phyloP scores from a whole-genome alignment of 1,140 invertebrate species.

The Drepana arcuata region DNA sequence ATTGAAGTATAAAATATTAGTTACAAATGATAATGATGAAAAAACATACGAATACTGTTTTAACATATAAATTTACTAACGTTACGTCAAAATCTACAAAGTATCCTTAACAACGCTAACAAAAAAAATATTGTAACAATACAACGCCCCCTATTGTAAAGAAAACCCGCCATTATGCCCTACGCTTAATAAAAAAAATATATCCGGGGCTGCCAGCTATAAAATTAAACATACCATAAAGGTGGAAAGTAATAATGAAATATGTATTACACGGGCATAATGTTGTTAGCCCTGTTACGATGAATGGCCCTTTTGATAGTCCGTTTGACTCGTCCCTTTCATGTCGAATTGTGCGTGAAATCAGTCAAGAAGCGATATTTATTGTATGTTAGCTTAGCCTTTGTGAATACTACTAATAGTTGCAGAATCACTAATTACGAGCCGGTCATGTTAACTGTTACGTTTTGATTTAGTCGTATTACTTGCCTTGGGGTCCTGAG shows the following conservation, averaged over 20 bases:
- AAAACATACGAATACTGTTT: too few relatives aligned
- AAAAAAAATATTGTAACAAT: slow-evolving; percentile 66
- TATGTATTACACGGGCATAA: slow-evolving; percentile 71
- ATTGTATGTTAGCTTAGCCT: slow-evolving; percentile 20
- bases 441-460: slow-evolving; percentile 10
- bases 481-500: neutral
- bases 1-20: too few relatives aligned
- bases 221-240: slow-evolving; percentile 64
- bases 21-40: too few relatives aligned
- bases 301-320: slow-evolving; percentile 49
- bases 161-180: slow-evolving; percentile 34
- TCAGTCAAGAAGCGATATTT: slow-evolving; percentile 54
- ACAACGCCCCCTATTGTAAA: slow-evolving; percentile 61
- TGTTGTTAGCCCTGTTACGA: slow-evolving; percentile 64
- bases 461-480: neutral
- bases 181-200: slow-evolving; percentile 34
- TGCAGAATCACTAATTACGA: slow-evolving; percentile 52
- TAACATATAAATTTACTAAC: too few relatives aligned
- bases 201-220: slow-evolving; percentile 47
- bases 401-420: slow-evolving; percentile 22
- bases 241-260: slow-evolving; percentile 65
- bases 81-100: too few relatives aligned
- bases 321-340: slow-evolving; percentile 62
- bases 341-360: slow-evolving; percentile 58
- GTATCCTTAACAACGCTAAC: too few relatives aligned